These are phyloP conservation scores for Chloropsis cyanopogon DNA, from an alignment of 2,113 vertebrate species.

Conservation along the genomic window DNA sequence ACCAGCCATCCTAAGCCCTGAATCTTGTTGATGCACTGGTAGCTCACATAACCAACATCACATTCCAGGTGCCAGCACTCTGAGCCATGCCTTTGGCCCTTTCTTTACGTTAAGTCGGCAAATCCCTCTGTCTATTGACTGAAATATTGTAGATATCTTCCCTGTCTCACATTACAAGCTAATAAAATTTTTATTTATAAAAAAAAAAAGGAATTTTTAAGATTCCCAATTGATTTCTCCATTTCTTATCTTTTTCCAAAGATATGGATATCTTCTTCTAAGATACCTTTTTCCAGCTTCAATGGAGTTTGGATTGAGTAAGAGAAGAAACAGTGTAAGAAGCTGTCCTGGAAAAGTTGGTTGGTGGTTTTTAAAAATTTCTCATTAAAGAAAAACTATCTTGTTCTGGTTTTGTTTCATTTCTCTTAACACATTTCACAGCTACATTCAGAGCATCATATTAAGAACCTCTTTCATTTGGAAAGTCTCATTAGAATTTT, in stretches of 20 bases:
- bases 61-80: accelerated
- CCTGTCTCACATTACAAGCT: not conserved
- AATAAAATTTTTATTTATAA: not conserved
- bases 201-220: no score
- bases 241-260: not conserved
- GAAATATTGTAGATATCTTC: not conserved
- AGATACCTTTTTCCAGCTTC: not conserved
- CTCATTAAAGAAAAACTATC: not conserved
- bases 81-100: not conserved
- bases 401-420: not conserved
- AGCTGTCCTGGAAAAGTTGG: not conserved
- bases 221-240: not conserved
- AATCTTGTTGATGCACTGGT: not conserved
- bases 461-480: not conserved
- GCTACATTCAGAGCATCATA: not conserved
- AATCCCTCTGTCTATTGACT: not conserved
- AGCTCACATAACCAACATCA: not conserved
- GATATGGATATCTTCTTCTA: no score
- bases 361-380: not conserved
- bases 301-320: not conserved
- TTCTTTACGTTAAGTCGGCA: not conserved
- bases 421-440: not conserved
- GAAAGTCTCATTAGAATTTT: not conserved
- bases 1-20: not conserved
- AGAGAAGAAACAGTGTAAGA: not conserved